Conservation (phyloP, 2,113 vertebrate species). For the Aphelocoma coerulescens region DNA sequence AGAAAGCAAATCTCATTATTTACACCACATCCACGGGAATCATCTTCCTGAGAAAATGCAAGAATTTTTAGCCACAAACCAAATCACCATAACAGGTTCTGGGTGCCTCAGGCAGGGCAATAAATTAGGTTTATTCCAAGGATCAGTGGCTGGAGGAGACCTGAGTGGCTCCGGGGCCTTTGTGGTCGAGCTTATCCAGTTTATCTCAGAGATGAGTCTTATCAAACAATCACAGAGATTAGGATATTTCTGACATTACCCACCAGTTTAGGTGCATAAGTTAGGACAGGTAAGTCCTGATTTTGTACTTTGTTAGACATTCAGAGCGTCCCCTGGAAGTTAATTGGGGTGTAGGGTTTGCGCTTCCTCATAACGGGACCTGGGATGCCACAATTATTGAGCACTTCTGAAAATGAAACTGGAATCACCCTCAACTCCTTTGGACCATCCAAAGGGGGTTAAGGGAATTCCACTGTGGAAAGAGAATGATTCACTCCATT, state of each 20-base stretch:
- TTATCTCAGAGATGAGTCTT: slow-evolving; percentile 46
- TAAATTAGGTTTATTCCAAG: slow-evolving; percentile 17
- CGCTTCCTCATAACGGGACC: slow-evolving; percentile 45
- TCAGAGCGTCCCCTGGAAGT: slow-evolving; percentile 23
- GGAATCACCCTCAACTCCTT: background rate
- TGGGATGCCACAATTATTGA: background rate
- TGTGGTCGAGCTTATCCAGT: slow-evolving; percentile 53
- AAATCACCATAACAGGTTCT: slow-evolving; percentile 58
- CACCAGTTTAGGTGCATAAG: slow-evolving; percentile 39
- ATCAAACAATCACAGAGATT: slow-evolving; percentile 41
- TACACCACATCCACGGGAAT: background rate
- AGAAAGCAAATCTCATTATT: background rate
- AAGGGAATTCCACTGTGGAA: background rate
- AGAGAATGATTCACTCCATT: background rate
- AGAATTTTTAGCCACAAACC: slow-evolving; percentile 44
- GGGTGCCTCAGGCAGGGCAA: slow-evolving; percentile 30
- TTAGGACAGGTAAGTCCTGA: slow-evolving; percentile 46
- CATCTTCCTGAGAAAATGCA: slow-evolving; percentile 61
- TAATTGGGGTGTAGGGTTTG: slow-evolving; percentile 11
- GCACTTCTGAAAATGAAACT: background rate
- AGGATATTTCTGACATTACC: slow-evolving; percentile 55
- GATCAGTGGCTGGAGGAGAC: slow-evolving; percentile 25
- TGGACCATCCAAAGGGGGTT: background rate
- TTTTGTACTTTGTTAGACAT: slow-evolving; percentile 6
- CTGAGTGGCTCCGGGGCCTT: slow-evolving; percentile 50